A percentile compares a stretch with the other conserved stretches of the same genome.
Conservation (phyloP, 2,888 invertebrate species). For the Odontomyia ornata region DNA sequence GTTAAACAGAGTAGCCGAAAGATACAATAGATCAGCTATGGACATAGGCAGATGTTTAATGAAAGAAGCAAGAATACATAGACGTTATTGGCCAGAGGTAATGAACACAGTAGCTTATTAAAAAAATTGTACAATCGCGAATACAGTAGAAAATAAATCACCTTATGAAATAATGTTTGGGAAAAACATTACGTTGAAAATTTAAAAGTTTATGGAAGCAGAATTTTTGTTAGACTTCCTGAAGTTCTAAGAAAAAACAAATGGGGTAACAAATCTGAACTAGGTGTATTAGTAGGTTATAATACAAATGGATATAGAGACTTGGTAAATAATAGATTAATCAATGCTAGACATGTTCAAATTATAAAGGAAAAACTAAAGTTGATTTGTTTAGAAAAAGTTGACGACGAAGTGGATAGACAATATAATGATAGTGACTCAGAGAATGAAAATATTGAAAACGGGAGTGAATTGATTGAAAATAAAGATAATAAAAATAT, state of each 20-base stretch:
- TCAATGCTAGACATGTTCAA: slow-evolving; percentile 37
- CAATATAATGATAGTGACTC: slow-evolving; percentile 46
- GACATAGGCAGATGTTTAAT: slow-evolving; percentile 50
- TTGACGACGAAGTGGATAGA: slow-evolving; percentile 38
- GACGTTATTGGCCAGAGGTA: slow-evolving; percentile 47
- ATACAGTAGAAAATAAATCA: slow-evolving; percentile 43
- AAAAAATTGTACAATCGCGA: slow-evolving; percentile 46
- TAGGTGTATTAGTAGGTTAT: slow-evolving; percentile 40
- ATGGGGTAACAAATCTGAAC: slow-evolving; percentile 40
- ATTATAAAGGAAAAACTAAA: slow-evolving; percentile 19
- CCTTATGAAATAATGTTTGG: slow-evolving; percentile 37
- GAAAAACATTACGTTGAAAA: slow-evolving; percentile 48
- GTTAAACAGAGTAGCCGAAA: slow-evolving; percentile 52
- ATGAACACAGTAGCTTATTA: slow-evolving; percentile 43
- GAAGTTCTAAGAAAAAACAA: slow-evolving; percentile 24
- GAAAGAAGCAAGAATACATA: slow-evolving; percentile 50
- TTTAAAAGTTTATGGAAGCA: slow-evolving; percentile 41
- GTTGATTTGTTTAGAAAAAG: slow-evolving; percentile 49
- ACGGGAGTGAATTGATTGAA: neutral
- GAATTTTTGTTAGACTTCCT: slow-evolving; percentile 38
- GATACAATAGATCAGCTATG: slow-evolving; percentile 52
- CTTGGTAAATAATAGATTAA: slow-evolving; percentile 32
- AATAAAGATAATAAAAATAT: neutral
- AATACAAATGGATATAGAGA: slow-evolving; percentile 29
- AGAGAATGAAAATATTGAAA: slow-evolving; percentile 45